Percentiles rank a stretch among this genome's conserved stretches.
Conservation (phyloP, 2,888 invertebrate species). For the Cylindroiulus punctatus region DNA sequence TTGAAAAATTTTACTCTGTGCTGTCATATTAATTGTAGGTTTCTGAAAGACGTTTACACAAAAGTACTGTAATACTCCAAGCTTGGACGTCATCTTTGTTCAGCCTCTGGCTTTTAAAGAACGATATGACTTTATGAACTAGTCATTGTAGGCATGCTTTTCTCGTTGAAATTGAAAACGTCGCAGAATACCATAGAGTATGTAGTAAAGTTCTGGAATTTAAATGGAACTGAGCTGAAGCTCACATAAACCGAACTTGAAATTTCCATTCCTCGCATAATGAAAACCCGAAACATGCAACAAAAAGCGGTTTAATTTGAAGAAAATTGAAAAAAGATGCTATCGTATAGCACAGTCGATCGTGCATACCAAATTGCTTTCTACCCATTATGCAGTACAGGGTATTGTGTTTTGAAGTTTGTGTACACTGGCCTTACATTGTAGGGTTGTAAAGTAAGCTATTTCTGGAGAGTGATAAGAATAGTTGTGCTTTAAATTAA, state of each 20-base stretch:
- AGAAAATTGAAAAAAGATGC: neutral
- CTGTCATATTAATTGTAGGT: neutral
- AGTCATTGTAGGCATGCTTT: no score
- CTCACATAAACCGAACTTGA: neutral
- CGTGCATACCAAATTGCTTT: neutral
- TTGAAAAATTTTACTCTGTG: neutral
- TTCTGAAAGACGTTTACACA: neutral
- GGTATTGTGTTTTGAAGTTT: conserved; percentile 15
- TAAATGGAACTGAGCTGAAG: neutral
- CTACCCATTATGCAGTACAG: neutral
- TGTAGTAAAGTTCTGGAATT: no score
- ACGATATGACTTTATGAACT: no score
- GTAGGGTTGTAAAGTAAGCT: neutral
- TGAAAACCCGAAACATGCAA: neutral
- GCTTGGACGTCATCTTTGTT: no score
- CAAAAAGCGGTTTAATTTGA: neutral
- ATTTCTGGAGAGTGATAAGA: neutral
- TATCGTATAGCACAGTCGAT: neutral
- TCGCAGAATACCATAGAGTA: no score
- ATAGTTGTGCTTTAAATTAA: conserved; percentile 34
- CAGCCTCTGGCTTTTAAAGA: no score
- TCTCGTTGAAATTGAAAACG: no score
- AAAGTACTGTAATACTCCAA: neutral
- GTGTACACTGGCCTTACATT: neutral
- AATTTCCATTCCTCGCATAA: neutral